A percentile compares a stretch with the other conserved stretches of the same genome.
phyloP scores from a whole-genome alignment of 1,140 invertebrate species.

The Sitobion miscanthi region DNA sequence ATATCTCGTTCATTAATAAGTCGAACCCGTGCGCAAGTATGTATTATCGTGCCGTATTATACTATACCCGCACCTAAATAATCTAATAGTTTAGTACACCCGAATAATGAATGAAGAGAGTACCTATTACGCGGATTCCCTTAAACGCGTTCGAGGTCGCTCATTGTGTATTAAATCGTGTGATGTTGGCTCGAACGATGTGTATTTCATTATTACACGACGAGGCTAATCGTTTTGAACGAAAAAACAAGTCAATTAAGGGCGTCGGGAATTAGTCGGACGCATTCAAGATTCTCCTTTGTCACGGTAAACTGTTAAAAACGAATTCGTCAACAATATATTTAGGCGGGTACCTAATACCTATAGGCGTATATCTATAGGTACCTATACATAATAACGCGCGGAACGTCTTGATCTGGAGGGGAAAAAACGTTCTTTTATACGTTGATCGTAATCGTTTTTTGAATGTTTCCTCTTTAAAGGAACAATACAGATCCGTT shows the following conservation, averaged over 20 bases:
- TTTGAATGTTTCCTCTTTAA: constrained; percentile 9
- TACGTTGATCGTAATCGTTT: constrained; percentile 7
- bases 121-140: background rate
- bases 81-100: background rate
- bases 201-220: background rate
- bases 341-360: background rate
- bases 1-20: background rate
- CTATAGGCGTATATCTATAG: background rate
- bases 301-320: constrained; percentile 10
- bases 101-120: background rate
- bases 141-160: background rate
- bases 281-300: constrained; percentile 8
- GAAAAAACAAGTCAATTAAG: constrained; percentile 20
- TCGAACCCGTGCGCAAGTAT: background rate
- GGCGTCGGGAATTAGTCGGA: background rate
- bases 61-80: background rate
- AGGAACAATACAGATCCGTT: background rate
- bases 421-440: background rate
- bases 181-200: background rate
- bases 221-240: constrained; percentile 1
- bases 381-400: background rate
- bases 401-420: background rate
- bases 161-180: constrained; percentile 21
- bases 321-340: background rate
- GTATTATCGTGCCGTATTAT: background rate